Base-by-base conservation (phyloP, 2,113 vertebrate species). In the Emydocephalus ijimae region DNA sequence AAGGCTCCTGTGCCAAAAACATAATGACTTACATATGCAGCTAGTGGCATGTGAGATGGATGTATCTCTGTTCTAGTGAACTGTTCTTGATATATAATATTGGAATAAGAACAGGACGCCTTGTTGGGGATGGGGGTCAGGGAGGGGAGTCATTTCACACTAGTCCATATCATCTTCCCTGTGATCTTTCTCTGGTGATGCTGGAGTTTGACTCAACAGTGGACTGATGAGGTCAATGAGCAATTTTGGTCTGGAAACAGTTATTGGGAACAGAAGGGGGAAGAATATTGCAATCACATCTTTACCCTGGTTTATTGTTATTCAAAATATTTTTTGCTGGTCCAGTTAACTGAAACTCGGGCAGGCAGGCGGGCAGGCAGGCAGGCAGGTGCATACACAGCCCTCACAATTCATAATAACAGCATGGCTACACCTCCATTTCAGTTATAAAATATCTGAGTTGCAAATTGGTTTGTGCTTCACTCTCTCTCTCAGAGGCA, bases 1-100 rank as follows among this genome's bases (percentile, higher is more conserved):
- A 54, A 45, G 23, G 52, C 7, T 7, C 43, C 15, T 52, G 50
- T 93, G 92, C 92, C 88, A 92, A 90, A 55, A 50, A 61, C 18
- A 61, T 92, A 92, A 92, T 92, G 74, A 85, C 43, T 92, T 89
- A 85, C 92, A 92, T 26, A 23, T 92, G 92, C 15, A 21, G 43
- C 88, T 86, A 52, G 55, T 92, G 88, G 74, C 45, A 81, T 57
- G 43, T 92, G 87, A 48, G 52, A 69, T 88, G 88, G 89, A 89
- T 92, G 29, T 34, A 59, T 89, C 88, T 85, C 69, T 59, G 29
- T 85, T 81, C 85, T 86, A 59, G 57, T 89, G 29, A 59, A 81
- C 20, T n/a, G 21, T 7, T 64, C 89, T 48, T 85, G 59, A 85
- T 89, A 43, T 87, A 92, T 85, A 89, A 59, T 92, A 39, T 48